Percentiles rank a stretch among this genome's conserved stretches.
Evolutionary conservation across 1,140 invertebrate species (phyloP).

Genomic region (Rhagoletis zephyria): DNA sequence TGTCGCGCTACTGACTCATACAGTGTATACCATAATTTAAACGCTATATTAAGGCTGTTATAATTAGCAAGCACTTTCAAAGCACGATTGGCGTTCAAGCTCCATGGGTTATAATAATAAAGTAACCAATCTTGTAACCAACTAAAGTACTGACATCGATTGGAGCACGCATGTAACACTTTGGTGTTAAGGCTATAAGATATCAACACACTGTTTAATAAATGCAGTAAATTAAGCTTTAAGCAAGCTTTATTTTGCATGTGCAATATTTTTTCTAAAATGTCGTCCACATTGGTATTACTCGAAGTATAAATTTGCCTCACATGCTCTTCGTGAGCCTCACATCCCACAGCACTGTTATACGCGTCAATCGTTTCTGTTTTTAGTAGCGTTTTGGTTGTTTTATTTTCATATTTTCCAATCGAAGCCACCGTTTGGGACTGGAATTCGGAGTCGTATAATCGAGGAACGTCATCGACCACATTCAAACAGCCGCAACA

Average conservation of each 20-base stretch:
- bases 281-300: background rate
- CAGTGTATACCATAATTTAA: slow-evolving; percentile 27
- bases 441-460: background rate
- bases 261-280: background rate
- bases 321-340: background rate
- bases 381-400: background rate
- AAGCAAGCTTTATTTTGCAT: background rate
- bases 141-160: slow-evolving; percentile 11
- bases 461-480: background rate
- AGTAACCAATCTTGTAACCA: slow-evolving; percentile 42
- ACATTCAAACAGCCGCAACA: slow-evolving; percentile 1
- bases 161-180: background rate
- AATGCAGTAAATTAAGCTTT: background rate
- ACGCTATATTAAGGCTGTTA: slow-evolving; percentile 2
- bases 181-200: slow-evolving; percentile 14
- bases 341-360: background rate
- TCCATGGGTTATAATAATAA: slow-evolving; percentile 31
- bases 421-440: background rate
- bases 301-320: background rate
- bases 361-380: background rate
- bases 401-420: slow-evolving; percentile 19
- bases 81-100: slow-evolving; percentile 21
- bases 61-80: slow-evolving; percentile 8
- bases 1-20: slow-evolving; percentile 31
- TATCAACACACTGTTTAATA: slow-evolving; percentile 16